Evolutionary conservation across 2,888 invertebrate species (phyloP).

Genomic region (Tetragonisca angustula): DNA sequence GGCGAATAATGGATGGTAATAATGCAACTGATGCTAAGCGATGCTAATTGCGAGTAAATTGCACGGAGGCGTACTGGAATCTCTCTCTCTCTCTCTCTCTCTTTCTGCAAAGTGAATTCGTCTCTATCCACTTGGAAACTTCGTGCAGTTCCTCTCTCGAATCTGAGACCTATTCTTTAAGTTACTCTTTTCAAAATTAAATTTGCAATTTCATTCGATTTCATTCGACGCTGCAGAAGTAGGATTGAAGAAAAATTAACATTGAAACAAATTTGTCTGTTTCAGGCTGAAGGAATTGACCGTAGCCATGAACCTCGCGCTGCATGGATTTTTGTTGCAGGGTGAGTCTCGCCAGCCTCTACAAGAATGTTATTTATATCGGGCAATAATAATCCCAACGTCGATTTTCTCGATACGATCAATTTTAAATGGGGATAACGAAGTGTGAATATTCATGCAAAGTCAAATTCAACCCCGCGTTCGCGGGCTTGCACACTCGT

Average conservation of each 20-base stretch:
- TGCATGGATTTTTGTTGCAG: conserved; percentile 83
- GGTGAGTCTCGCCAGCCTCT: conserved; percentile 70
- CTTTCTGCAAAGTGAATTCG: conserved; percentile 1
- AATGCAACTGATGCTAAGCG: conserved; percentile 14
- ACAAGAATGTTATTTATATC: too few relatives aligned
- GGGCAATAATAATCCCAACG: not conserved
- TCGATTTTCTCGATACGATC: not conserved
- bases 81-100: not conserved
- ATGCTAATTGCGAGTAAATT: conserved; percentile 27
- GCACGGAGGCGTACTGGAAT: conserved; percentile 17
- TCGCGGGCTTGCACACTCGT: conserved; percentile 13
- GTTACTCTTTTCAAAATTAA: too few relatives aligned
- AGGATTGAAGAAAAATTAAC: too few relatives aligned
- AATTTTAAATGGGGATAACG: too few relatives aligned
- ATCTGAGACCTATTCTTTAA: not conserved
- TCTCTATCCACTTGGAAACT: not conserved
- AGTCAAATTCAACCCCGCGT: conserved; percentile 7
- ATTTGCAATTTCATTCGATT: too few relatives aligned
- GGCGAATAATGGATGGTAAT: not conserved
- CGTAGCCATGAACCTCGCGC: conserved; percentile 84
- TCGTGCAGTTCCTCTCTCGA: not conserved
- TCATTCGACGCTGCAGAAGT: not conserved
- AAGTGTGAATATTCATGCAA: too few relatives aligned
- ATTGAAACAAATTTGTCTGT: conserved; percentile 46
- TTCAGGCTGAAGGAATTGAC: conserved; percentile 77